Base-by-base conservation (phyloP, 2,797 vertebrate genomes). In the Syngnathus rostellatus region DNA sequence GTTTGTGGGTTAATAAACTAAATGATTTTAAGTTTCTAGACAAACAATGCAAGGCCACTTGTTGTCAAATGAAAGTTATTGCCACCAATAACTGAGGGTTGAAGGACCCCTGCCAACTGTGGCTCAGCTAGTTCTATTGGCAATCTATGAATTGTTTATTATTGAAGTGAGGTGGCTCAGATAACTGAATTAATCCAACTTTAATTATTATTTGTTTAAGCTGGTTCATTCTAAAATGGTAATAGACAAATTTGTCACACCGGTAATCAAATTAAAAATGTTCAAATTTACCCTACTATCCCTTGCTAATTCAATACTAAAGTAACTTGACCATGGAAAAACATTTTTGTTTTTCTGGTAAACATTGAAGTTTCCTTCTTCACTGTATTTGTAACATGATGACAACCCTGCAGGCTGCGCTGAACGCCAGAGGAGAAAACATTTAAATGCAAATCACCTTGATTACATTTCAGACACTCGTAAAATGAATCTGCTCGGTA, bases 401-500 rank as follows among this genome's bases (percentile, higher is more conserved):
- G 58, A 23, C 31, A 77, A 81, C 70, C 71, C 66, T n/a, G 62
- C 60, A 10, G 69, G 77, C 58, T 3, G 8, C 64, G 63, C 50
- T 64, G 65, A 71, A 65, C 70, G 53, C 68, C 69, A 71, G 72
- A 71, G 65, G 59, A 31, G 46, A 43, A 12, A 69, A 81, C 64
- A 84, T 86, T 86, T 75, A 78, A 81, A 87, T 87, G 83, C 75
- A 85, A 88, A 88, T 85, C 62, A 46, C 55, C 60, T 21, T 78
- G 62, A 86, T 83, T 77, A 79, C 21, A 62, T 41, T 61, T 41
- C 19, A 76, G 78, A 69, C 57, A 63, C 50, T 63, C 45, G 66
- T 64, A 48, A 71, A 23, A 68, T 68, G 70, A 78, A 80, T 67
- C 68, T 64, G 68, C 71, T 68, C 23, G 6, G 59, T 55, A 53